Base-by-base conservation (phyloP, 2,113 vertebrate genomes). In the Siphamia tubifer region DNA sequence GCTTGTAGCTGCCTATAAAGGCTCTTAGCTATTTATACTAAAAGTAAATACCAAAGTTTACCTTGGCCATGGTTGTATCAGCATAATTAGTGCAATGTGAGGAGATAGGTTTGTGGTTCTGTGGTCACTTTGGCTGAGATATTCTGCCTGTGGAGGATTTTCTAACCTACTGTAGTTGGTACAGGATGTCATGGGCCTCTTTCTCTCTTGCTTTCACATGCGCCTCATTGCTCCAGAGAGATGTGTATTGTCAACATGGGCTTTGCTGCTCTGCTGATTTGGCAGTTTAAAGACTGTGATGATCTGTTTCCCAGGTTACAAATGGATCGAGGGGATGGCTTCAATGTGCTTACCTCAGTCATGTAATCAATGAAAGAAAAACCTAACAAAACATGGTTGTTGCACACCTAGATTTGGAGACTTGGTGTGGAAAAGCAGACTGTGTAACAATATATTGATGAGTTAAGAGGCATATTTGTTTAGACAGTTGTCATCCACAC, bases 261-360 rank as follows among this genome's bases (percentile, higher is more conserved):
- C 77, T 71, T 84, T 81, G 71, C 17, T n/a, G n/a, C n/a, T n/a
- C 52, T 76, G 89, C 87, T 89, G 89, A 90, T 90, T 82, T 82
- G 80, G 87, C 89, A 77, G 53, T 86, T 68, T 74, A 47, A 65
- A 62, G 43, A 54, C 79, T 57, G 68, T 64, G 72, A 77, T 87
- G 70, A 75, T 71, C 44, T 36, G 77, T 79, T 70, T 68, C 83
- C 77, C 42, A 12, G 79, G 72, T 80, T 74, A 81, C 81, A 62
- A 35, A 58, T 73, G 55, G 44, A 61, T 40, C 25, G 17, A 17
- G 9, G 17, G 23, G 36, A n/a, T 13, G 42, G 34, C 42, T 69
- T 44, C 6, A 12, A 35, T 62, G 30, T 43, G 17, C 68, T 68
- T 70, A 23, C 42, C 15, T 48, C 30, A 19, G 38, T 66, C 34